phyloP scores from a whole-genome alignment of 2,113 vertebrate species.

The Arothron firmamentum region DNA sequence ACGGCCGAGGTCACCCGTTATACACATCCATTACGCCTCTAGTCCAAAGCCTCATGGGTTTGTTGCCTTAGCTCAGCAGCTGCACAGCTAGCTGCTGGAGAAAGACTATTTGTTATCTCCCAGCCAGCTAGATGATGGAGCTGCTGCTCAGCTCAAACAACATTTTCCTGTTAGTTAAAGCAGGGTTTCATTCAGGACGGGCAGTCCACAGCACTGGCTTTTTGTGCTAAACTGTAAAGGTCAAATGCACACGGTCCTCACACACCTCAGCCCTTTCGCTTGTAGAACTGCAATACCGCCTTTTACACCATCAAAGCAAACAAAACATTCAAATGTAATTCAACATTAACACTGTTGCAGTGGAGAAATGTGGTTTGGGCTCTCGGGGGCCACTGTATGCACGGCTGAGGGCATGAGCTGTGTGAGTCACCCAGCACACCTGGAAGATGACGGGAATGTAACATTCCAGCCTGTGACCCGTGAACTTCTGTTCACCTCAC shows the following conservation, averaged over 20 bases:
- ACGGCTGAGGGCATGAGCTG: conserved; percentile 9
- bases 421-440: conserved; percentile 40
- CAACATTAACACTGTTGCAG: background rate
- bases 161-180: conserved; percentile 17
- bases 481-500: conserved; percentile 38
- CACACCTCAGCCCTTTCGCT: no score
- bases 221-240: background rate
- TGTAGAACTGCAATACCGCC: no score
- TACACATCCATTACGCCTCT: conserved; percentile 33
- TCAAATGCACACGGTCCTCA: no score
- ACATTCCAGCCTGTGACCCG: conserved; percentile 50
- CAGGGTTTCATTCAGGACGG: conserved; percentile 10
- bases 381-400: background rate
- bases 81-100: conserved; percentile 19
- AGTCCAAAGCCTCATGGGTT: conserved; percentile 18
- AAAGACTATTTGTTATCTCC: conserved; percentile 43
- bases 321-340: no score
- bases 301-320: no score
- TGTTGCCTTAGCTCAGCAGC: conserved; percentile 31
- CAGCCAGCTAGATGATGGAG: conserved; percentile 26
- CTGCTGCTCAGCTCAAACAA: conserved; percentile 40
- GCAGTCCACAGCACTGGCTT: background rate
- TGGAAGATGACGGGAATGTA: conserved; percentile 42
- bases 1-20: conserved; percentile 28
- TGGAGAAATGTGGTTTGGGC: conserved; percentile 8